Evolutionary conservation across 2,888 invertebrate genomes (phyloP).

Genomic region (Argynnis bischoffii): DNA sequence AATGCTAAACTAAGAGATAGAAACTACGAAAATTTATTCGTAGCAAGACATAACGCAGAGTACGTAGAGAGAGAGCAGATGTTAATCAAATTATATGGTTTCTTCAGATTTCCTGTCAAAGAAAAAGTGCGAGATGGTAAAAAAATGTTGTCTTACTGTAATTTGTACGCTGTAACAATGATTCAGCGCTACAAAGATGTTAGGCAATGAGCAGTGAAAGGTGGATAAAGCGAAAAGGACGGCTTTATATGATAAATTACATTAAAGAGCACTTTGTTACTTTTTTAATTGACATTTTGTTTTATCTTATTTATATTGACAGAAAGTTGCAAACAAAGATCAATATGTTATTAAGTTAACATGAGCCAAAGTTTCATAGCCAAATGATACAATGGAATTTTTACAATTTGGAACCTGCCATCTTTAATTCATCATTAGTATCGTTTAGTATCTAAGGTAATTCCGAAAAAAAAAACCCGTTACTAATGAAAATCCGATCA

Average conservation of each 20-base stretch:
- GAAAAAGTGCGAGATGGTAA: background rate
- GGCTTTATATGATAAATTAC: conserved; percentile 19
- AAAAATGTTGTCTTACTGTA: background rate
- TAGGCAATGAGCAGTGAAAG: conserved; percentile 34
- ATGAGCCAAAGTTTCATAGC: no score
- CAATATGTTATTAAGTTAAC: no score
- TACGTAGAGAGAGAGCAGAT: no score
- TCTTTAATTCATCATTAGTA: no score
- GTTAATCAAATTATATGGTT: background rate
- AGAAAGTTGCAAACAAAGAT: conserved; percentile 19
- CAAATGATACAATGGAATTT: no score
- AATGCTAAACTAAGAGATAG: no score
- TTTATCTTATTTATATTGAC: conserved; percentile 7
- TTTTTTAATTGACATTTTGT: conserved; percentile 25
- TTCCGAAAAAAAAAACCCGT: no score
- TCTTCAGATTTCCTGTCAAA: background rate
- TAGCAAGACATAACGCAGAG: no score
- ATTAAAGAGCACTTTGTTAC: conserved; percentile 27
- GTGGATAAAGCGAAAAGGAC: conserved; percentile 29
- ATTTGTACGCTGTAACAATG: conserved; percentile 31
- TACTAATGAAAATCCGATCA: no score
- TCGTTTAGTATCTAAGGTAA: no score
- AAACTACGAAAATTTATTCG: no score
- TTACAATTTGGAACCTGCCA: no score
- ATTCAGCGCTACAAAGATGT: conserved; percentile 37